Conservation (phyloP, 2,113 vertebrate species). For the Urocitellus parryii region DNA sequence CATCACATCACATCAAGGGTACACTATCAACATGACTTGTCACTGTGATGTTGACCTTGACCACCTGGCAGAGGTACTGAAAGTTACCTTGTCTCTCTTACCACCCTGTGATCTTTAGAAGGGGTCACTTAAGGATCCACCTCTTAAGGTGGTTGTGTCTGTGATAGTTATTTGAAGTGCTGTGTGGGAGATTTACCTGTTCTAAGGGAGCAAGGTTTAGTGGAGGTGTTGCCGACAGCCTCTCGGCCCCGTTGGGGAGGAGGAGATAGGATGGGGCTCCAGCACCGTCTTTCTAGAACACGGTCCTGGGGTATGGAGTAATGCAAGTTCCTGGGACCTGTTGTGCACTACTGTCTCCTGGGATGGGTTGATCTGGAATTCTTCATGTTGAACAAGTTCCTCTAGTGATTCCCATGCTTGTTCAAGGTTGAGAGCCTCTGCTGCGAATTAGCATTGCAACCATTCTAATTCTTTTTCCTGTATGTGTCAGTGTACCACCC, state of each 20-base stretch:
- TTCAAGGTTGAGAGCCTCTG: background rate
- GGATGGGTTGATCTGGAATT: background rate
- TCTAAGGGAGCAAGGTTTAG: background rate
- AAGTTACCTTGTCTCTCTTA: background rate
- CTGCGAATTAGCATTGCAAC: background rate
- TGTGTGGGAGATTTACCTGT: background rate
- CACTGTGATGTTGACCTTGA: background rate
- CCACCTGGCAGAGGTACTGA: background rate
- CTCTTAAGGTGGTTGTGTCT: background rate
- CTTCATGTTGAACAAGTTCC: background rate
- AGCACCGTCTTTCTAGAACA: background rate
- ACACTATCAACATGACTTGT: background rate
- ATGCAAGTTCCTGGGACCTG: background rate
- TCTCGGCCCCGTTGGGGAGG: background rate
- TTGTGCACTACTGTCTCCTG: background rate
- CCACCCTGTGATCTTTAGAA: background rate
- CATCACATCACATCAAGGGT: background rate
- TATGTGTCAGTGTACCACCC: background rate
- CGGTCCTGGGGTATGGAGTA: background rate
- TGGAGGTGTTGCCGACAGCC: accelerated
- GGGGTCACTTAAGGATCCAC: background rate
- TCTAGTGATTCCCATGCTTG: background rate
- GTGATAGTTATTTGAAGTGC: background rate
- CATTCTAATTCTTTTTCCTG: background rate
- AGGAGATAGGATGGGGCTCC: accelerated